phyloP scores from a whole-genome alignment of 2,797 vertebrate genomes.

The Leucoraja ocellata region DNA sequence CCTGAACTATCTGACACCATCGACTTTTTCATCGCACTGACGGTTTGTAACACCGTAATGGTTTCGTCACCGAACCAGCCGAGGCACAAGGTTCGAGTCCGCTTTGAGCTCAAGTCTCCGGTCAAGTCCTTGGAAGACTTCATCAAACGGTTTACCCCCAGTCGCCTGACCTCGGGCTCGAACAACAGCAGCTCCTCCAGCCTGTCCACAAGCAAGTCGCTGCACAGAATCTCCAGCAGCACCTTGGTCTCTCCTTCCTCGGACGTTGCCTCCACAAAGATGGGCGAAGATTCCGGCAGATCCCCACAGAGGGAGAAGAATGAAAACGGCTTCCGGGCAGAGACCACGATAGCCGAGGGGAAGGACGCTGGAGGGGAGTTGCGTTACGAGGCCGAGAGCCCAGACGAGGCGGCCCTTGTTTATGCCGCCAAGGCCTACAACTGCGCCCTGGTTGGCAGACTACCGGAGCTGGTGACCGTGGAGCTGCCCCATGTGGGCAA shows the following conservation, averaged over 20 bases:
- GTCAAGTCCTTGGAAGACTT: conserved; percentile 96
- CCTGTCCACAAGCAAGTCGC: conserved; percentile 66
- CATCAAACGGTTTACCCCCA: conserved; percentile 85
- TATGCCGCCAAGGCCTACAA: conserved; percentile 86
- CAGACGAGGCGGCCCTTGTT: conserved; percentile 89
- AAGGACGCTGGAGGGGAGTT: conserved; percentile 65
- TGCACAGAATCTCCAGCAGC: conserved; percentile 62
- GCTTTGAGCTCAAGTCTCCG: conserved; percentile 82
- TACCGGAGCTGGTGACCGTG: conserved; percentile 83
- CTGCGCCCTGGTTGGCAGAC: conserved; percentile 78
- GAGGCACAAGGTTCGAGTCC: conserved; percentile 81
- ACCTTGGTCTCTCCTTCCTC: conserved; percentile 65
- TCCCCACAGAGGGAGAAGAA: conserved; percentile 52
- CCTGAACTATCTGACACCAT: conserved; percentile 80
- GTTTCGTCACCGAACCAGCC: conserved; percentile 90
- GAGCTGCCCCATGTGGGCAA: conserved; percentile 86
- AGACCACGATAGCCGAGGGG: conserved; percentile 40
- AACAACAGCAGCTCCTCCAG: conserved; percentile 82
- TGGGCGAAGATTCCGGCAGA: conserved; percentile 63
- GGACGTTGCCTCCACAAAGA: conserved; percentile 68
- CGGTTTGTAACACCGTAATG: conserved; percentile 92
- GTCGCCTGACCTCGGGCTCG: conserved; percentile 78
- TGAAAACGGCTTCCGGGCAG: conserved; percentile 52
- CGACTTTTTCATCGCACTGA: conserved; percentile 91
- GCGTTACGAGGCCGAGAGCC: conserved; percentile 88